Evolutionary conservation across 2,113 vertebrate genomes (phyloP), one percentile per base, ranked within the genome.

Genomic region (Dromiciops gliroides): DNA sequence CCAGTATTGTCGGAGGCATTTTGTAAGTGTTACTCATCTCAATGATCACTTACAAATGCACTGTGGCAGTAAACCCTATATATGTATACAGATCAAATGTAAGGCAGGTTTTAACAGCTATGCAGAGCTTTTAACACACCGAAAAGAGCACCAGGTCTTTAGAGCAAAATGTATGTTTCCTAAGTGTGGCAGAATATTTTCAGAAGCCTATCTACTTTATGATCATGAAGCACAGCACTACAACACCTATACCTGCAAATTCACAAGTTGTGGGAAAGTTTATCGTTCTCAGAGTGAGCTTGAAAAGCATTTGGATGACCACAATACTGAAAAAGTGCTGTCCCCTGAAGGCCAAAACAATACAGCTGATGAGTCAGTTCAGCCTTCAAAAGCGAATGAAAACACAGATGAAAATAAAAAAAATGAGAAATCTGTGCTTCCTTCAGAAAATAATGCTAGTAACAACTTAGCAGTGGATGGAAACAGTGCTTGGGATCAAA

Each of bases 181-280:
- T 56, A 99, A 99, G 93, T 99, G 99, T 96, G 99, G 99, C 31
- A 99, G 99, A 95, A 98, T 99, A 96, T 99, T 99, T 98, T 99
- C 98, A 0, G 99, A 99, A 97, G 99, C 99, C 26, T 99, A 99
- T 95, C 99, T 99, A 97, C 99, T 99, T 0, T 99, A 99, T 60
- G 99, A 99, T 96, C 99, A 99, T 0, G 99, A 99, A 99, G 99
- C 99, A 92, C 99, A 99, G 56, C 99, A 99, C 98, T 99, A 99
- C 97, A 99, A 99, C 96, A 99, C 99, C 0, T 99, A 99, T 19
- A 99, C 99, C 2, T 99, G 99, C 98, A 99, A 98, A 98, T 97
- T 98, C 89, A 96, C 96, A 3, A 99, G 98, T 95, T 99, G 99
- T 94, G 99, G 99, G 28, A 99, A 99, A 94, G 98, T 99, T 5